Conservation (phyloP, 2,113 vertebrate species). For the Uria aalge region DNA sequence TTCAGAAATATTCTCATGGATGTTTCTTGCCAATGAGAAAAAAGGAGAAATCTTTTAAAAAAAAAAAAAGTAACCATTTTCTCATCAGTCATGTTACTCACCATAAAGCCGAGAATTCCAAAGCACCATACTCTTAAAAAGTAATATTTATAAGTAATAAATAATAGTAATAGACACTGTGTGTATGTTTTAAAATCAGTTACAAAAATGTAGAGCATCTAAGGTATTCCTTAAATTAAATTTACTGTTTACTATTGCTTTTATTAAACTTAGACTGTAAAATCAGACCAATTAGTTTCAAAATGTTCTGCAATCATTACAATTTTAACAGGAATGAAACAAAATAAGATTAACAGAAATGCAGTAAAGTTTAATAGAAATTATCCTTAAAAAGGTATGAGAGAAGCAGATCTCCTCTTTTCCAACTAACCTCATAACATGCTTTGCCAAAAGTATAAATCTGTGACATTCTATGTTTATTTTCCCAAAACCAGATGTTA, state of each 20-base stretch:
- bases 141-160: not conserved
- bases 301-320: not conserved
- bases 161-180: not conserved
- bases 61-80: not conserved
- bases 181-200: not conserved
- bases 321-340: not conserved
- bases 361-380: not conserved
- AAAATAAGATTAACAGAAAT: not conserved
- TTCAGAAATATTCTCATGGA: not conserved
- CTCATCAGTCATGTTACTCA: not conserved
- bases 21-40: not conserved
- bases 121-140: not conserved
- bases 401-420: not conserved
- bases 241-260: not conserved
- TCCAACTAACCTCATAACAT: not conserved
- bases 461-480: not conserved
- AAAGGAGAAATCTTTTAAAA: not conserved
- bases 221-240: not conserved
- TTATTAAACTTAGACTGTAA: not conserved
- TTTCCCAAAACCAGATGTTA: not conserved
- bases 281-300: not conserved
- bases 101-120: not conserved
- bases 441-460: not conserved
- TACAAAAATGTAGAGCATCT: not conserved
- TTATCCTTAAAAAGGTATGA: not conserved